Evolutionary conservation across 2,888 invertebrate genomes (phyloP), one percentile per base, ranked within the genome.

Genomic region (Trissoscelio sp.): DNA sequence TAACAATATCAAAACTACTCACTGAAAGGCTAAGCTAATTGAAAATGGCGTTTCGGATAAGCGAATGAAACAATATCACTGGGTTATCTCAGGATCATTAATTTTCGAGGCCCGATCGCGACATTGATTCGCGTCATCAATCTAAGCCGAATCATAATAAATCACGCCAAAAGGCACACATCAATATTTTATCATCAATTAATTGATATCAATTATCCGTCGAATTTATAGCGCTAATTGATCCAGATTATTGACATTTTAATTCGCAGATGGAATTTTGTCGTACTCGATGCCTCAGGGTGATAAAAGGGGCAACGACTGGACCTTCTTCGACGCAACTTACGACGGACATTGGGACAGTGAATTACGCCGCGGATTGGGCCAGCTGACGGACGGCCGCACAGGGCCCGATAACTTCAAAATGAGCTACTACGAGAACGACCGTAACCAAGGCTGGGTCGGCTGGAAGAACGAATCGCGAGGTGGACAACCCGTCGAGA

Each of bases 251-350:
- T 80, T 39, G 53, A 37, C 44, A 14, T 58, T 66, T 57, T 51
- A 75, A 72, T 83, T 82, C 72, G 20, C 84, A 91, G 98, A 96
- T 88, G 96, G 96, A 24, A 94, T 97, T 70, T 93, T 96, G 37
- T 95, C 96, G 79, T 98, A 98, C 92, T 94, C 96, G 60, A 96
- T 97, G 95, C 96, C 96, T n/a, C 96, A 97, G 90, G 97, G 97
- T n/a, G 96, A 97, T 92, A 95, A 95, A 88, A 93, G 96, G 28
- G 96, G 96, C 83, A 94, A 95, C 48, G 78, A 78, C 85, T 94
- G 97, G 92, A 96, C 97, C 89, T 94, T 98, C 85, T 95, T 95
- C 83, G 98, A 98, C 91, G 94, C 94, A 83, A 95, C 95, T 16
- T 98, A 98, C 92, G 98, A 98, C 91, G 97, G 97, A 0, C 93